phyloP scores from a whole-genome alignment of 2,888 invertebrate species.

The Tryphoninae sp. region DNA sequence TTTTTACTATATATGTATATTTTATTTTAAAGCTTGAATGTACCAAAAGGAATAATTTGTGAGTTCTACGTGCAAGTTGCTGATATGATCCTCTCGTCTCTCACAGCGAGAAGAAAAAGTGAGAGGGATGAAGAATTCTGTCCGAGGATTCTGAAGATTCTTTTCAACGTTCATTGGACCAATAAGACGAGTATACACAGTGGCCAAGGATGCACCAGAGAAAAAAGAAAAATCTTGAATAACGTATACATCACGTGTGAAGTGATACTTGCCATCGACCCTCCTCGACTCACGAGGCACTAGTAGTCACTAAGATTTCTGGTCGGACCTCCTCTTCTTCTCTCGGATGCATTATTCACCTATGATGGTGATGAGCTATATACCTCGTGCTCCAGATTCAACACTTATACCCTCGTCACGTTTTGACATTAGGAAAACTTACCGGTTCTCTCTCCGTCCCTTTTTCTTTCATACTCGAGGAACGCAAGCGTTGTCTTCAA shows the following conservation, averaged over 20 bases:
- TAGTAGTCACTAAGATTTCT: constrained; percentile 30
- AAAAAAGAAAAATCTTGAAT: constrained; percentile 39
- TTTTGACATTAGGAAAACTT: constrained; percentile 31
- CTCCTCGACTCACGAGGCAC: constrained; percentile 35
- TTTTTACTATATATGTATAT: too few relatives aligned
- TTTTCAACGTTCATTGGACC: constrained; percentile 41
- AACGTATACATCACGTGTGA: constrained; percentile 49
- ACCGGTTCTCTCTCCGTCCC: neutral
- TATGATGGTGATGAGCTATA: constrained; percentile 15
- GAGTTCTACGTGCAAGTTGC: neutral
- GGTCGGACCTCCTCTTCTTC: constrained; percentile 39
- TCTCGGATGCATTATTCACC: constrained; percentile 45
- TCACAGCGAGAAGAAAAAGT: neutral
- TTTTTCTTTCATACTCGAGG: neutral
- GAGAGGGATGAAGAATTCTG: constrained; percentile 6
- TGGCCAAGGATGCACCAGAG: constrained; percentile 18
- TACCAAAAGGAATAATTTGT: neutral
- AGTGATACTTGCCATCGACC: constrained; percentile 37
- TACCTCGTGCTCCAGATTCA: constrained; percentile 26
- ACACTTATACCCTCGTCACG: constrained; percentile 41
- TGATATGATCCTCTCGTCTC: neutral
- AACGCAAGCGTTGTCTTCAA: neutral
- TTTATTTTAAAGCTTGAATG: neutral
- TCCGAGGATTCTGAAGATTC: constrained; percentile 15
- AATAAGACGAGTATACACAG: constrained; percentile 43